Evolutionary conservation across 2,888 invertebrate genomes (phyloP).

Genomic region (Drosophila diplacantha): DNA sequence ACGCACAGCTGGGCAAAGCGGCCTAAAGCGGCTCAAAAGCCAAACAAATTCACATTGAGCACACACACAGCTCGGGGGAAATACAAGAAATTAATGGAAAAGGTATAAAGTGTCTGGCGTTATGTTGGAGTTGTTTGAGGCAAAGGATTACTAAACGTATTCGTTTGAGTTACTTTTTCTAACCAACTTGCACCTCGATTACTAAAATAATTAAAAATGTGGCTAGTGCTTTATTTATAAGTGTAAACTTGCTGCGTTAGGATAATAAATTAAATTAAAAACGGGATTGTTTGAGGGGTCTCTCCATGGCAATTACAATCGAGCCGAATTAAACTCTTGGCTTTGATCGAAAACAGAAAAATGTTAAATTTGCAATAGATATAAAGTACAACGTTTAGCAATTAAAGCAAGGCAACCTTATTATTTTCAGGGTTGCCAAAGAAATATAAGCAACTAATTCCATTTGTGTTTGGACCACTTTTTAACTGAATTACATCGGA

Average conservation of each 20-base stretch:
- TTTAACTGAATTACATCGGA: background rate
- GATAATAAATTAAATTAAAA: too few relatives aligned
- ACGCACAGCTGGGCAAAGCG: slow-evolving; percentile 45
- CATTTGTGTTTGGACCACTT: background rate
- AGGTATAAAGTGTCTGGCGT: background rate
- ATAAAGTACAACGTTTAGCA: too few relatives aligned
- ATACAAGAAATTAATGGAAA: background rate
- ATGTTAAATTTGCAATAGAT: too few relatives aligned
- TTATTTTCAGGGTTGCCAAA: background rate
- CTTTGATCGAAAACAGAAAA: too few relatives aligned
- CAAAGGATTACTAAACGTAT: background rate
- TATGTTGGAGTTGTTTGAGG: background rate
- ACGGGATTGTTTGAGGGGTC: background rate
- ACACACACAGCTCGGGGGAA: slow-evolving; percentile 2
- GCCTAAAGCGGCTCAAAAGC: slow-evolving; percentile 23
- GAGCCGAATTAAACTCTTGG: too few relatives aligned
- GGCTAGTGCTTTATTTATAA: too few relatives aligned
- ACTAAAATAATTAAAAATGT: background rate
- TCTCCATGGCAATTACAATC: background rate
- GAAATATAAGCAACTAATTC: background rate
- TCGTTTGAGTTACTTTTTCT: too few relatives aligned
- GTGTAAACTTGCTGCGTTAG: too few relatives aligned
- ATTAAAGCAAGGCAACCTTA: too few relatives aligned
- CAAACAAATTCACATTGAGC: slow-evolving; percentile 48
- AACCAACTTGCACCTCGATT: background rate